Evolutionary conservation across 2,797 vertebrate species (phyloP).

Genomic region (Phrynocephalus vlangalii): DNA sequence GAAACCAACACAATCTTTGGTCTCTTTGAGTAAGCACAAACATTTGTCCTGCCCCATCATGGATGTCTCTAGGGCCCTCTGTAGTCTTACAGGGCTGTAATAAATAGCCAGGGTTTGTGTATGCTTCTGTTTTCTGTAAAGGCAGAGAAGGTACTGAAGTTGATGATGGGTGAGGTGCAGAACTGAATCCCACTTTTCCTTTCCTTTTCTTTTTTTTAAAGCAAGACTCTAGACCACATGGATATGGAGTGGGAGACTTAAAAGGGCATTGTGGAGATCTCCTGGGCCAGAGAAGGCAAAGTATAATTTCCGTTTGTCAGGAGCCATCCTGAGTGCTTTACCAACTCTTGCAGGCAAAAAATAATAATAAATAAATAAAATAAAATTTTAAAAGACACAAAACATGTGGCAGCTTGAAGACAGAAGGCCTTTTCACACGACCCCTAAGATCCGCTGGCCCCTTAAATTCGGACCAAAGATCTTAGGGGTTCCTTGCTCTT

Average conservation of each 20-base stretch:
- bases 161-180: background rate
- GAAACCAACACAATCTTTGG: background rate
- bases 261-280: background rate
- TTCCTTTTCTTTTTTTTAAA: background rate
- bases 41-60: background rate
- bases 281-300: background rate
- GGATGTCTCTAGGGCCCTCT: background rate
- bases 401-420: too few species aligned
- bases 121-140: background rate
- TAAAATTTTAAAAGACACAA: too few species aligned
- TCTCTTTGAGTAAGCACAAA: background rate
- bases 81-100: background rate
- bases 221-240: background rate
- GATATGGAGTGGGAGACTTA: background rate
- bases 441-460: too few species aligned
- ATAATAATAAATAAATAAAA: background rate
- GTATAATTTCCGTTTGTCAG: background rate
- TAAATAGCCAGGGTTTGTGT: too few species aligned
- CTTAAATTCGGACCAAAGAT: too few species aligned
- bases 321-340: background rate
- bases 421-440: too few species aligned
- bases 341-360: too few species aligned
- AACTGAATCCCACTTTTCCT: background rate
- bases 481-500: too few species aligned
- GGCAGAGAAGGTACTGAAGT: background rate